Evolutionary conservation across 1,140 invertebrate genomes (phyloP), one percentile per base, ranked within the genome.

Genomic region (Aradophagus sp.): DNA sequence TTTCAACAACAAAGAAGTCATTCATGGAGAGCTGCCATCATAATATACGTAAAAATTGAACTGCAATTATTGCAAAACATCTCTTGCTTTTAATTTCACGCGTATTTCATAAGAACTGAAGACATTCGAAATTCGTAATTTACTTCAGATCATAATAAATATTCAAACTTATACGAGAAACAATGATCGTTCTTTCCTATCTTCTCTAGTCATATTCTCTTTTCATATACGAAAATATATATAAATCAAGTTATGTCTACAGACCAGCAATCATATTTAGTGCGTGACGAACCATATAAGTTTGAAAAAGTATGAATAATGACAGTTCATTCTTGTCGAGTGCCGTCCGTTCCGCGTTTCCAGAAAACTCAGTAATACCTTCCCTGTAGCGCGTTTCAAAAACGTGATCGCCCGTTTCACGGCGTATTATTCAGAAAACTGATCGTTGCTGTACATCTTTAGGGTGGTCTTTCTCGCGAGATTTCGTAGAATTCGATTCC

Each of bases 381-480:
- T 67, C 53, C 58, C 63, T 50, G 72, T 69, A 62, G 74, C 74
- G 39, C 59, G 62, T 73, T 53, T 39, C 34, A 29, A 62, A 68
- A 77, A 74, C 69, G 63, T 73, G 77, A 78, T 76, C 75, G 74
- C 44, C 66, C 41, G 67, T 76, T 77, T 77, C 74, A 76, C 65
- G 77, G 69, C 56, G 56, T 76, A 76, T 78, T 76, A 75, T 71
- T 63, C 59, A 73, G 68, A 77, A 77, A 78, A 74, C 69, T 23
- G 44, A 52, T 73, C 70, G 71, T 69, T 65, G 61, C 44, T 16
- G 35, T 35, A 26, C 47, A 38, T 59, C 61, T 66, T 72, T 61
- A 56, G 55, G 61, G 68, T 66, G 59, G 68, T 65, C 53, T 63
- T 17, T 32, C 39, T 47, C 53, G 48, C 55, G 38, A 61, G 26